phyloP scores from a whole-genome alignment of 2,113 vertebrate species.

The Ictalurus furcatus region DNA sequence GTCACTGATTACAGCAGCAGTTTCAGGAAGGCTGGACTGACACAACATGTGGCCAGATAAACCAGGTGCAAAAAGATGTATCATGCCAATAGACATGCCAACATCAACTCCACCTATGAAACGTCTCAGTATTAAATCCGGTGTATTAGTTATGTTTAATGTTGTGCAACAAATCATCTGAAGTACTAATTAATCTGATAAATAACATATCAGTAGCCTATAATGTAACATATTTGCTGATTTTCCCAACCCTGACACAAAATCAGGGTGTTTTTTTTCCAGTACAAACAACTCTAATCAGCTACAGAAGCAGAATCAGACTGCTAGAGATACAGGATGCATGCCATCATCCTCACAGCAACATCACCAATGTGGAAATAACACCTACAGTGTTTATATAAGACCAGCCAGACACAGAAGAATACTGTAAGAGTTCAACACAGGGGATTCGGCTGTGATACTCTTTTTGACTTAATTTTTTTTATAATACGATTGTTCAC shows the following conservation, averaged over 20 bases:
- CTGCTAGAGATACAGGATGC: neutral
- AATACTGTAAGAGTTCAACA: neutral
- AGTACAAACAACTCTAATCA: neutral
- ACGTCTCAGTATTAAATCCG: constrained; percentile 1
- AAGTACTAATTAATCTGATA: neutral
- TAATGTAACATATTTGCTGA: neutral
- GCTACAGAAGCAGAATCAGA: neutral
- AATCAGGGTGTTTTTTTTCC: neutral
- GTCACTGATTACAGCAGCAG: neutral
- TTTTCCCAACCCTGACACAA: neutral
- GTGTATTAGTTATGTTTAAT: neutral
- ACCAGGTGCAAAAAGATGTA: constrained; percentile 7
- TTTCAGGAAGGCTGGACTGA: neutral
- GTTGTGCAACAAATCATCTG: neutral
- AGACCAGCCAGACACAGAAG: neutral
- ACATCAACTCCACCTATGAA: constrained; percentile 19
- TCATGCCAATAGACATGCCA: neutral
- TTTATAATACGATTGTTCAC: neutral
- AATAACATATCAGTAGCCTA: neutral
- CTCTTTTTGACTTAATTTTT: neutral
- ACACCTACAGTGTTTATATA: constrained; percentile 31
- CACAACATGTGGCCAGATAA: neutral
- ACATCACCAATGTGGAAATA: constrained; percentile 5
- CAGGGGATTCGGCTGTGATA: neutral
- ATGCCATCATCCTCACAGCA: neutral